phyloP scores from a whole-genome alignment of 2,888 invertebrate species.

The Eupithecia subfuscata region DNA sequence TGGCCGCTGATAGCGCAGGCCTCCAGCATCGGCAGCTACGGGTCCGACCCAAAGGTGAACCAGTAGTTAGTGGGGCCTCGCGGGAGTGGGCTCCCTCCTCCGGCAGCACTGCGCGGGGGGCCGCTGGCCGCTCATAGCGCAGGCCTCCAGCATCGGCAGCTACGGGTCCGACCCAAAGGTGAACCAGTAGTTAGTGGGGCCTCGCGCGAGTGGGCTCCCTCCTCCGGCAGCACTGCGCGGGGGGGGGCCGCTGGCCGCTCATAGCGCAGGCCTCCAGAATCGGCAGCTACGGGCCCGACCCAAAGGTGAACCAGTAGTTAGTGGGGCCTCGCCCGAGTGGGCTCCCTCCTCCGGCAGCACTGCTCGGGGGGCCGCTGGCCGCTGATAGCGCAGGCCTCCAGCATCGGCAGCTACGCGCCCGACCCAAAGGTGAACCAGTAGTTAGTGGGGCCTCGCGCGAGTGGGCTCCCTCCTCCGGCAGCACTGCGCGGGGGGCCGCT shows the following conservation, averaged over 20 bases:
- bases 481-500: conserved; percentile 84
- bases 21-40: conserved; percentile 95
- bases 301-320: conserved; percentile 60
- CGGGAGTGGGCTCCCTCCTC: too few species aligned
- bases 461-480: too few species aligned
- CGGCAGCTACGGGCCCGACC: conserved; percentile 91
- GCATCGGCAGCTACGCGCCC: conserved; percentile 93
- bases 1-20: conserved; percentile 94
- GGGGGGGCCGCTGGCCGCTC: conserved; percentile 86
- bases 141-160: conserved; percentile 96
- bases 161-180: conserved; percentile 87
- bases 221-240: conserved; percentile 82
- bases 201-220: too few species aligned
- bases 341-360: too few species aligned
- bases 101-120: conserved; percentile 84
- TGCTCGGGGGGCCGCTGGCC: conserved; percentile 86
- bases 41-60: conserved; percentile 83
- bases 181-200: neutral
- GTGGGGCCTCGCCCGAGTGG: too few species aligned
- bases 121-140: conserved; percentile 90
- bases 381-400: conserved; percentile 94
- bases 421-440: conserved; percentile 76
- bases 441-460: too few species aligned
- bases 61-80: too few species aligned
- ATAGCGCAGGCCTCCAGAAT: conserved; percentile 96